Base-by-base conservation (phyloP, 2,797 vertebrate genomes). In the Neosilurus mollespiculum region DNA sequence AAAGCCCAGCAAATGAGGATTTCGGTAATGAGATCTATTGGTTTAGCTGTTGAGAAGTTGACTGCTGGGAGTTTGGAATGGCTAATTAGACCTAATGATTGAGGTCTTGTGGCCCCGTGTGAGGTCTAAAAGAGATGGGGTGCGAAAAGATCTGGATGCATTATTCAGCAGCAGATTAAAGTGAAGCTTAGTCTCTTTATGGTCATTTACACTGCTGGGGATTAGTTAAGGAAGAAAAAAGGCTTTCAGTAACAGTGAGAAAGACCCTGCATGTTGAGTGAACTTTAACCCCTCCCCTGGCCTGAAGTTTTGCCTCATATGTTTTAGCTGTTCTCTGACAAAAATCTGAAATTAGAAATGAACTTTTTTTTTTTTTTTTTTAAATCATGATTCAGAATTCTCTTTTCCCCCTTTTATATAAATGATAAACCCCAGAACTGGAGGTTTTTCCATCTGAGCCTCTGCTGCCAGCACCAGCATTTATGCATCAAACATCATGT, bases 81-180 rank as follows among this genome's bases (percentile, higher is more conserved):
- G 84, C 84, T 88, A 88, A 89, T 89, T 89, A 87, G 87, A 85
- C 84, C 83, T 87, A 87, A 89, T 88, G 88, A 89, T 89, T 84
- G 88, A 88, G 81, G 80, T 85, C 86, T 56, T 37, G 62, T 82
- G 81, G 43, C 64, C 83, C 84, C 53, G 53, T 85, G 71, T 85
- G 84, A 85, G 76, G 67, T 76, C 86, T 75, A 71, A 81, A 73
- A 88, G 77, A 71, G 84, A 83, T 80, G 82, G 86, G 81, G 76
- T 65, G 79, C 81, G 75, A 88, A 87, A 84, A 84, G 69, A 67
- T 81, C 81, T 56, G 79, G 69, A 85, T 87, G 76, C 84, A 82
- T 88, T 87, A 84, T 89, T 88, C 86, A 84, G 26, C 3, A 64
- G 84, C 79, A 82, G 83, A 84, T 84, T 79, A 83, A 80, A 72